These are phyloP conservation scores for Cecropterus lyciades DNA, from an alignment of 1,140 invertebrate species.

Conservation along the genomic window DNA sequence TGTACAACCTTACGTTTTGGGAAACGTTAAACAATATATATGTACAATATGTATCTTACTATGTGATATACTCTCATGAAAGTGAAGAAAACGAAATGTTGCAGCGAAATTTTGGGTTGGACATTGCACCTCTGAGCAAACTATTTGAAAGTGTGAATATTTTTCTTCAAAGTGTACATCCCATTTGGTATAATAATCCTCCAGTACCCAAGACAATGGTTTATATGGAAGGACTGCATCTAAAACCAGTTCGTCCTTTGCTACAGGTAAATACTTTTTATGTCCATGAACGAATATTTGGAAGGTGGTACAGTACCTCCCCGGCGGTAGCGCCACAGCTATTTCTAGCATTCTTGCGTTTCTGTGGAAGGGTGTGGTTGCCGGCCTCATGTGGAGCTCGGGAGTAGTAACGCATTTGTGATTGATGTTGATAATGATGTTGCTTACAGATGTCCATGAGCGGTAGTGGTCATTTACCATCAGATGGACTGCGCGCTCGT, in stretches of 20 bases:
- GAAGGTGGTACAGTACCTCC: too few species aligned
- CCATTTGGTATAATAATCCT: constrained; percentile 11
- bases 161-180: constrained; percentile 2
- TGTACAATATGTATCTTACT: background rate
- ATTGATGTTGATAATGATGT: too few species aligned
- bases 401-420: too few species aligned
- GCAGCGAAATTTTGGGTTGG: background rate
- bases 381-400: too few species aligned
- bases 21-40: background rate
- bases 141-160: constrained; percentile 12
- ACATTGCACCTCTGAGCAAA: constrained; percentile 6
- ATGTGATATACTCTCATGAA: background rate
- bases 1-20: constrained; percentile 7
- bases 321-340: too few species aligned
- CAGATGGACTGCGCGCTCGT: too few species aligned
- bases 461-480: too few species aligned
- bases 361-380: too few species aligned
- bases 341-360: too few species aligned
- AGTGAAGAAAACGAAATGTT: constrained; percentile 15
- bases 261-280: constrained; percentile 6
- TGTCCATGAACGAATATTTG: background rate
- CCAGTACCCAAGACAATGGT: constrained; percentile 9
- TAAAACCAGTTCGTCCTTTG: constrained; percentile 9
- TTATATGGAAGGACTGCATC: constrained; percentile 18
- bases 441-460: too few species aligned